phyloP scores from a whole-genome alignment of 2,797 vertebrate genomes.

The Rhabdomys pumilio region DNA sequence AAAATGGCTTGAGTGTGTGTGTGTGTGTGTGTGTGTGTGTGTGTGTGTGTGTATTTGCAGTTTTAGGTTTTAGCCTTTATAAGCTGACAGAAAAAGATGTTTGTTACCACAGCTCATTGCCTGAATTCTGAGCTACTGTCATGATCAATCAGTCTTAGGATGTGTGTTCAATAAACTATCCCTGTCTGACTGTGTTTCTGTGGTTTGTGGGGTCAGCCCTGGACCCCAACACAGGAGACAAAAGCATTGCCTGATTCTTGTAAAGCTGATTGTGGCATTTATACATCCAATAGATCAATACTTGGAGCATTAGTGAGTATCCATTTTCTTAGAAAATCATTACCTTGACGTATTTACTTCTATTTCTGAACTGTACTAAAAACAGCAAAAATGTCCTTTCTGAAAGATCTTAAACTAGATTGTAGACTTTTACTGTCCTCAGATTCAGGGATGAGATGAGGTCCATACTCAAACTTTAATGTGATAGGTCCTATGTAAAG shows the following conservation, averaged over 20 bases:
- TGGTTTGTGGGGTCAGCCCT: background rate
- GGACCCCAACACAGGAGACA: background rate
- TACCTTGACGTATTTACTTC: slow-evolving; percentile 54
- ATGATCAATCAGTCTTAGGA: background rate
- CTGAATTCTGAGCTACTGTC: background rate
- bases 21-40: too few species aligned
- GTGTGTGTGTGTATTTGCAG: too few species aligned
- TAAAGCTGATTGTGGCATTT: slow-evolving; percentile 55
- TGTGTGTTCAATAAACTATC: background rate
- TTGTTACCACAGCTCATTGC: background rate
- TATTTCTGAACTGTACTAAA: slow-evolving; percentile 73
- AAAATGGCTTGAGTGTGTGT: background rate
- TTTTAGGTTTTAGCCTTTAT: background rate
- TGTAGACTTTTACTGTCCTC: slow-evolving; percentile 68
- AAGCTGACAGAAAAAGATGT: background rate
- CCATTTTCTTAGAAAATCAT: slow-evolving; percentile 74
- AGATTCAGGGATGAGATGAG: background rate
- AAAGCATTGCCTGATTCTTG: background rate
- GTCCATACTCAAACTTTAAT: background rate
- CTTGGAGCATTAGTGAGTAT: slow-evolving; percentile 38
- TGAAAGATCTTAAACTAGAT: slow-evolving; percentile 76
- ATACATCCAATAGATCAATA: slow-evolving; percentile 24
- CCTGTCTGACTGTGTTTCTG: background rate
- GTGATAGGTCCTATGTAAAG: too few species aligned
- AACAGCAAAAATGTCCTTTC: slow-evolving; percentile 78